Base-by-base conservation (phyloP, 2,888 invertebrate species). In the Chironomus tentans region DNA sequence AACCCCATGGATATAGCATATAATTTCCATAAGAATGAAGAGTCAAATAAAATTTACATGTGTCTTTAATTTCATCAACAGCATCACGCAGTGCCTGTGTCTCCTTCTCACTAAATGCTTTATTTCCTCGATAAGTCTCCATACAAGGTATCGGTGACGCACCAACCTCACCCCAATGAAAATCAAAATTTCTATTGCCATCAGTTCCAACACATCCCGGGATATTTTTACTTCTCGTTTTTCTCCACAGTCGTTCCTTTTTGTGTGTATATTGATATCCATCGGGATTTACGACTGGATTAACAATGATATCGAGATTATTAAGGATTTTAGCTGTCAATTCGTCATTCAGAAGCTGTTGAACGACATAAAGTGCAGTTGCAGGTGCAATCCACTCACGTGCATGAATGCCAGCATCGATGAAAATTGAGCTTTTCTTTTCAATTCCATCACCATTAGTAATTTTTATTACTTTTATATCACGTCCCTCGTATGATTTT, bases 331-430 rank as follows among this genome's bases (percentile, higher is more conserved):
- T 79, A 68, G 80, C 80, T 77, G 10, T 38, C 38, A 82, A 83
- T 5, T 82, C 80, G 79, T 90, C 87, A 79, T 87, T 87, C 0
- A 89, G 85, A 78, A 92, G 81, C 80, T 91, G 89, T 77, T 87
- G 85, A 77, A 91, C 89, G 76, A 89, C 85, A 81, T 89, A 91
- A 0, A 90, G 83, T 0, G 89, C 89, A 0, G 87, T 85, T 0
- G 90, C 87, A 0, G 90, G 88, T 0, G 91, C 86, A 77, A 91
- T 89, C 92, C 92, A 92, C 83, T 92, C 92, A 70, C 91, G 86
- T 0, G 88, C 86, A 79, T 89, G 89, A 72, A 89, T 76, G 4
- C 76, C 77, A 24, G 76, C 77, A 69, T 77, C 76, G 18, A 76
- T 71, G 38, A 75, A 77, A 68, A 77, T 72, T 28, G 76, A 70